These are phyloP conservation scores for Bombyx huttoni DNA, from an alignment of 2,888 invertebrate species.

Conservation along the genomic window DNA sequence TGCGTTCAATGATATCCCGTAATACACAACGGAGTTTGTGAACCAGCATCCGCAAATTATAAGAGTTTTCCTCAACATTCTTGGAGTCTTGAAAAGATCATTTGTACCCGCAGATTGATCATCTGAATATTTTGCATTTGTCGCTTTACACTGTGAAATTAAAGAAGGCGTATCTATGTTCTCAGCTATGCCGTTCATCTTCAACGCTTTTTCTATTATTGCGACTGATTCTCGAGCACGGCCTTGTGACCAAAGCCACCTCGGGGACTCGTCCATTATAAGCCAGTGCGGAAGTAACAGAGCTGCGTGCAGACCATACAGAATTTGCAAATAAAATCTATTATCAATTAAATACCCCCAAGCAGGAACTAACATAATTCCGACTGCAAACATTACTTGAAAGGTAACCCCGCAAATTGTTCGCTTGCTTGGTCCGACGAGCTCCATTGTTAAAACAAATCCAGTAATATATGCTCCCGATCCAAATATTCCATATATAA, in stretches of 20 bases:
- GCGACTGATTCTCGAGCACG: constrained; percentile 80
- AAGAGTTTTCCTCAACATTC: constrained; percentile 81
- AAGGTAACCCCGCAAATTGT: constrained; percentile 86
- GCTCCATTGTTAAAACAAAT: constrained; percentile 83
- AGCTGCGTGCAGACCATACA: constrained; percentile 82
- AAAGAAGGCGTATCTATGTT: constrained; percentile 76
- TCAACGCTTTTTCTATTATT: constrained; percentile 81
- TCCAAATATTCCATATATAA: constrained; percentile 85
- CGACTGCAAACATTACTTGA: constrained; percentile 84
- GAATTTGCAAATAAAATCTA: constrained; percentile 80
- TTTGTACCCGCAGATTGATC: constrained; percentile 73
- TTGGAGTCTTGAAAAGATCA: constrained; percentile 85
- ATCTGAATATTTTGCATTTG: constrained; percentile 53
- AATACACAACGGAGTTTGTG: constrained; percentile 88
- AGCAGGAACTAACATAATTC: constrained; percentile 85
- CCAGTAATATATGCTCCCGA: constrained; percentile 82
- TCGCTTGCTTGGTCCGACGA: constrained; percentile 84
- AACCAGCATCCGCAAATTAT: constrained; percentile 90
- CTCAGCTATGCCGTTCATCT: constrained; percentile 76
- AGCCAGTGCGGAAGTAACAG: constrained; percentile 85
- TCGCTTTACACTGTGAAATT: constrained; percentile 74
- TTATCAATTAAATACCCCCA: constrained; percentile 87
- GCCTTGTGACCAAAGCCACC: constrained; percentile 91
- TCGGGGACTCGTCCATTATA: constrained; percentile 89
- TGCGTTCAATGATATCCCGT: constrained; percentile 85